phyloP scores from a whole-genome alignment of 2,113 vertebrate species.

The Hemiscyllium ocellatum region DNA sequence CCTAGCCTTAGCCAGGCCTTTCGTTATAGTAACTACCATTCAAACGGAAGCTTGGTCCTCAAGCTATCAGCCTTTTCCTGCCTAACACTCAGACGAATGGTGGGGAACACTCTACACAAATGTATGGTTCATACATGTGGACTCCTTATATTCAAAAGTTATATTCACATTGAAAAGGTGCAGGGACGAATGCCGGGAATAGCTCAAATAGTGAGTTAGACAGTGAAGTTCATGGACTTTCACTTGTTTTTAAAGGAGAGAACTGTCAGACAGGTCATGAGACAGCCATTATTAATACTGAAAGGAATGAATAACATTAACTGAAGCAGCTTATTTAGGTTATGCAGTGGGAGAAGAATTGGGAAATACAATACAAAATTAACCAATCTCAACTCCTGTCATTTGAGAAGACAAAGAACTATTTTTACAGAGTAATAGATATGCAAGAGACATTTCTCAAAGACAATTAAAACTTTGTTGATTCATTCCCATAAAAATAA shows the following conservation, averaged over 20 bases:
- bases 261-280: not conserved
- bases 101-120: not conserved
- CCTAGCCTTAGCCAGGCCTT: not conserved
- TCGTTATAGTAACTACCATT: not conserved
- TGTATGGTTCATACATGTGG: not conserved
- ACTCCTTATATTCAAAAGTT: not conserved
- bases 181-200: not conserved
- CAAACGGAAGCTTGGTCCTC: not conserved
- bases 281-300: not conserved
- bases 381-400: not conserved
- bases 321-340: not conserved
- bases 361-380: not conserved
- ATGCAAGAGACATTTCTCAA: not conserved
- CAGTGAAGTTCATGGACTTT: not conserved
- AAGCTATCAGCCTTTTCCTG: not conserved
- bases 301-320: not conserved
- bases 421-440: not conserved
- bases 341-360: not conserved
- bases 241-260: not conserved
- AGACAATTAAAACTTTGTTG: slow-evolving; percentile 16
- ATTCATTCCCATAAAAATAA: not conserved
- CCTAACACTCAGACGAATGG: not conserved
- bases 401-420: not conserved
- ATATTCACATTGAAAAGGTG: not conserved
- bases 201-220: not conserved